These are phyloP conservation scores for Forbesichthys papilliferus DNA, from an alignment of 2,113 vertebrate genomes.

Conservation along the genomic window DNA sequence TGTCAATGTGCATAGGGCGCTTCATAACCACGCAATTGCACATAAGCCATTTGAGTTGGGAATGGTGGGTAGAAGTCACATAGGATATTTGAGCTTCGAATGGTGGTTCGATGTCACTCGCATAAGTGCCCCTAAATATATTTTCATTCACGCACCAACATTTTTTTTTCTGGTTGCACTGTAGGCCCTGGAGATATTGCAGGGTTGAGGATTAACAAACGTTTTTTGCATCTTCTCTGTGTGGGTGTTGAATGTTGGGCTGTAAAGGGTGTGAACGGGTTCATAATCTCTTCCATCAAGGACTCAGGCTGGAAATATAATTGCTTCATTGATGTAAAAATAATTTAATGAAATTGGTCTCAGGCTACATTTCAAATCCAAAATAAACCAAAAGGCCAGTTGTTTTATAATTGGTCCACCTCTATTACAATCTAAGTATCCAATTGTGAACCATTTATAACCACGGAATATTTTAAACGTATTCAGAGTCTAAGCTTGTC, in stretches of 20 bases:
- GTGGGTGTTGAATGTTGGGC: conserved; percentile 17
- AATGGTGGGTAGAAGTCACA: too few relatives aligned
- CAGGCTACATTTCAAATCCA: conserved; percentile 2
- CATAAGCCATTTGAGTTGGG: too few relatives aligned
- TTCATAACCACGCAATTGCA: too few relatives aligned
- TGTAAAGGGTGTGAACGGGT: conserved; percentile 28
- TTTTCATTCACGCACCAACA: too few relatives aligned
- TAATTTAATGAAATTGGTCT: conserved; percentile 8
- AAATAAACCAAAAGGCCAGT: neutral
- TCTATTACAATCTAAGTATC: neutral
- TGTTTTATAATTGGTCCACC: neutral
- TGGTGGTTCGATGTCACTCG: too few relatives aligned
- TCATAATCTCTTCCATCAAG: conserved; percentile 38
- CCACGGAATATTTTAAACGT: neutral
- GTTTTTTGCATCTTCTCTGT: neutral
- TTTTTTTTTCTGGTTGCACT: too few relatives aligned
- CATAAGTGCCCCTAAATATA: too few relatives aligned
- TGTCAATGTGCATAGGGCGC: too few relatives aligned
- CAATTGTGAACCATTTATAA: neutral
- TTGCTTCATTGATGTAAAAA: conserved; percentile 20
- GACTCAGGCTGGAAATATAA: conserved; percentile 16
- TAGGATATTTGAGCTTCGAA: too few relatives aligned
- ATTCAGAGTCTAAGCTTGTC: neutral
- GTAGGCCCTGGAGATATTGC: too few relatives aligned
- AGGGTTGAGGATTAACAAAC: too few relatives aligned